phyloP scores from a whole-genome alignment of 1,140 invertebrate species.

The Pteromalus puparum region DNA sequence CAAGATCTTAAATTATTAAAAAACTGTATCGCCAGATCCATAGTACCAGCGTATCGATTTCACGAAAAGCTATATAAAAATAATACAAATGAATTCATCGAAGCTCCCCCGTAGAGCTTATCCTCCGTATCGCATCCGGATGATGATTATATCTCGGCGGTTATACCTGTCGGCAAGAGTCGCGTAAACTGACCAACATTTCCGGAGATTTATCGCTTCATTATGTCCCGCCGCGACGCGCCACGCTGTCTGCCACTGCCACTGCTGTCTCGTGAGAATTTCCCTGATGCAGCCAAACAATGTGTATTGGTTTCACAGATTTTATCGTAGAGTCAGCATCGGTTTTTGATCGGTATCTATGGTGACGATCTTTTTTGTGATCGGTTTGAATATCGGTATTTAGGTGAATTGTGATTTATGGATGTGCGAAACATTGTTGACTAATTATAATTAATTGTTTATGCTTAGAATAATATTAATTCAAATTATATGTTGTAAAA shows the following conservation, averaged over 20 bases:
- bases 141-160: not conserved
- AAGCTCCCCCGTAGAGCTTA: not conserved
- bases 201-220: conserved; percentile 7
- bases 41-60: too few species aligned
- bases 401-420: too few species aligned
- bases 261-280: not conserved
- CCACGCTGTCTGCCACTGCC: not conserved
- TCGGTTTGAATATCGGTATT: too few species aligned
- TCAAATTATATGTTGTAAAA: too few species aligned
- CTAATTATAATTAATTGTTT: too few species aligned
- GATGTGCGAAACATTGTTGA: too few species aligned
- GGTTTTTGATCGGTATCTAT: too few species aligned
- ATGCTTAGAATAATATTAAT: too few species aligned
- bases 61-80: not conserved
- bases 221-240: not conserved
- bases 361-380: too few species aligned
- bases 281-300: not conserved
- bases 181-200: not conserved
- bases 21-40: too few species aligned
- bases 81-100: not conserved
- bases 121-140: not conserved
- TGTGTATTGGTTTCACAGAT: not conserved
- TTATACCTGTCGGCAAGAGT: not conserved
- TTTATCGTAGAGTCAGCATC: not conserved
- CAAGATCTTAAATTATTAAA: too few species aligned